phyloP scores from a whole-genome alignment of 2,797 vertebrate genomes.

The Lepilemur septentrionalis region DNA sequence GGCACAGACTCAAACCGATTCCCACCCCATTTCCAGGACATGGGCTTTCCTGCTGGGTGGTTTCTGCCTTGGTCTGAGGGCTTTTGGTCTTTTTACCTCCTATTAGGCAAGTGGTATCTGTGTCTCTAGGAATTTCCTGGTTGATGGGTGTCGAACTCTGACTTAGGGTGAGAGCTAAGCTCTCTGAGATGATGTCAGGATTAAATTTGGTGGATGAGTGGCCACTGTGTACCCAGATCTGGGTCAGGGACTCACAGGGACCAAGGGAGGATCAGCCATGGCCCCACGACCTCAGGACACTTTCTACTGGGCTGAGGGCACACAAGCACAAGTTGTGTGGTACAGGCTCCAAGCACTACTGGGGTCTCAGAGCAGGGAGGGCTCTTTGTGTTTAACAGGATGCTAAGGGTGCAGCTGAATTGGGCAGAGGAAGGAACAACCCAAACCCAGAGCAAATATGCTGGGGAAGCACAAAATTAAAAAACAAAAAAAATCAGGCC shows the following conservation, averaged over 20 bases:
- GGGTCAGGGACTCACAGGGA: background rate
- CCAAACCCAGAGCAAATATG: background rate
- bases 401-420: background rate
- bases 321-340: background rate
- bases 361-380: background rate
- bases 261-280: background rate
- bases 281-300: background rate
- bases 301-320: background rate
- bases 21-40: background rate
- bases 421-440: background rate
- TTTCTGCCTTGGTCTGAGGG: background rate
- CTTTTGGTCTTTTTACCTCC: background rate
- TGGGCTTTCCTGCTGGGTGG: background rate
- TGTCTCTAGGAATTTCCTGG: background rate
- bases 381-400: background rate
- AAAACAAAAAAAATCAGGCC: background rate
- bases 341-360: no score
- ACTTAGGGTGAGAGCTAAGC: background rate
- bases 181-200: background rate
- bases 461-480: background rate
- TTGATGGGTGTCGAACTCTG: background rate
- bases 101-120: background rate
- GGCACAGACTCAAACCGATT: background rate
- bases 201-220: background rate
- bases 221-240: background rate